Evolutionary conservation across 2,888 invertebrate species (phyloP), one percentile per base, ranked within the genome.

Genomic region (Coelopa pilipes): DNA sequence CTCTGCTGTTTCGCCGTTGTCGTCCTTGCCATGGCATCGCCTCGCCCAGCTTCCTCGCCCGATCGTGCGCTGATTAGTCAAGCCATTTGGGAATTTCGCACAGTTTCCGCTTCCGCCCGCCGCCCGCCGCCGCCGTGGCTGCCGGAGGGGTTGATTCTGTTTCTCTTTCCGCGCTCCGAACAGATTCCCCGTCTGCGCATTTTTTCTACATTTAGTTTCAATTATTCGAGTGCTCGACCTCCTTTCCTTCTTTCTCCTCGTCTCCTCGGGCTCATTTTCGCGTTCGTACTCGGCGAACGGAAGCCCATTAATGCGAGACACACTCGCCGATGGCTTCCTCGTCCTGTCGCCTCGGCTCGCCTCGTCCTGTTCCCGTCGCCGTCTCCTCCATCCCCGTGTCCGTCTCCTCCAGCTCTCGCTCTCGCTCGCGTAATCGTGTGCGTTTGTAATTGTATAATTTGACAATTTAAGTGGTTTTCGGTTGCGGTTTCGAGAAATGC

Each of bases 21-120:
- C 34, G 68, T 45, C 53, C 21, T 24, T 65, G 47, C 13, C 63
- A 15, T 45, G 19, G 47, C 47, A 34, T 47, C 47, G 24, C 34
- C 34, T 50, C n/a, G 24, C 62, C 49, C 17, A n/a, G 47, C 34
- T 55, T 70, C 9, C 60, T 21, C 73, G 74, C 13, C 19, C 17
- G 17, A 11, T n/a, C 19, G 70, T 17, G 53, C 70, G 46, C 24
- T 75, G 75, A 77, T 76, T 74, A 76, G 74, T 76, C 75, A 77
- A 74, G 74, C 74, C 75, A 74, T 76, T 78, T 79, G 77, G 69
- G 76, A 76, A 78, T 78, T 78, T 80, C 76, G 77, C 77, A 77
- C 78, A 80, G 81, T 82, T 83, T 83, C 83, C 83, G 82, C 76
- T 84, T 84, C 83, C 82, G 81, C 76, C 78, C 49, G n/a, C n/a